Base-by-base conservation (phyloP, 2,888 invertebrate species). In the Nycteola revayana region DNA sequence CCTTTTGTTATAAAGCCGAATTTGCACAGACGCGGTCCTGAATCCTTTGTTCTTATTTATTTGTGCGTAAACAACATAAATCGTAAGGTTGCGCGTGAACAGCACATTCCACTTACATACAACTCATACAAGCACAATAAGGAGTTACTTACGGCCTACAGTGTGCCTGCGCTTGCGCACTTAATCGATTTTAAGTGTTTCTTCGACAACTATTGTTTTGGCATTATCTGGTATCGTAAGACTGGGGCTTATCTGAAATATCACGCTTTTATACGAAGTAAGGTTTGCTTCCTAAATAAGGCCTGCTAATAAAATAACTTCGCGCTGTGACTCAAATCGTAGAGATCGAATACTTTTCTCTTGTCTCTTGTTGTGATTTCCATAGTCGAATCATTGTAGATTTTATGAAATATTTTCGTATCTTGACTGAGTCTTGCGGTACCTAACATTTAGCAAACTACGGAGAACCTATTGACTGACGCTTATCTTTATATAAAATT, bases 151-250 rank as follows among this genome's bases (percentile, higher is more conserved):
- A n/a, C n/a, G n/a, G 51, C 42, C 39, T 45, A 55, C 44, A 48
- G 45, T 49, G 9, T 10, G 18, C 40, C 49, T 42, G 58, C 59
- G 60, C 63, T 50, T 40, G 60, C 58, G 64, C 64, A 53, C 36
- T 45, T 66, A 67, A 72, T 70, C 62, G 65, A 60, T 63, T 67
- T 64, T 66, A 61, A 66, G 59, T 67, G 68, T 66, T 62, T 31
- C 43, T 48, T 48, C 36, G 51, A 46, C 48, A 49, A 38, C 49
- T 33, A 57, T 55, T 55, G 53, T 55, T 49, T 53, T 33, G 25
- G 35, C 8, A 40, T 45, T 55, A 55, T 55, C 58, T 53, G 42
- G 4, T 22, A 52, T 53, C 38, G 54, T 53, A 47, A 47, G 51
- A 46, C 50, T 32, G 32, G 34, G 32, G 18, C 39, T 48, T 53